Evolutionary conservation across 1,140 invertebrate genomes (phyloP).

Genomic region (Listronotus bonariensis): DNA sequence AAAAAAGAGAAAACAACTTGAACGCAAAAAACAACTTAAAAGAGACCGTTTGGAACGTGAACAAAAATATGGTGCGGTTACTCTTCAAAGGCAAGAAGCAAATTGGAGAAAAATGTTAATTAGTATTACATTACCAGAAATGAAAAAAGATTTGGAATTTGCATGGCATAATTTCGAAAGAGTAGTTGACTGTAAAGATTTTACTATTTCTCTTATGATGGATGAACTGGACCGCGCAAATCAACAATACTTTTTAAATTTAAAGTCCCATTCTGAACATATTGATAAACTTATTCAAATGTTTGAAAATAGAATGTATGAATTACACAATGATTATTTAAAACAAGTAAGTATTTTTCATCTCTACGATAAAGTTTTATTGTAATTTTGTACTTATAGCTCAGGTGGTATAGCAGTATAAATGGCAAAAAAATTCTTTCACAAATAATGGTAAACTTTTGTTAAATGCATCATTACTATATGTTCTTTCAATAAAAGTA

Average conservation of each 20-base stretch:
- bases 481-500: too few species aligned
- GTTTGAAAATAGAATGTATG: conserved; percentile 42
- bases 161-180: conserved; percentile 50
- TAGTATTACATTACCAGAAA: conserved; percentile 41
- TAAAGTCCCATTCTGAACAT: conserved; percentile 43
- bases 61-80: conserved; percentile 42
- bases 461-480: too few species aligned
- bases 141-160: conserved; percentile 46
- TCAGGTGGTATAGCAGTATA: too few species aligned
- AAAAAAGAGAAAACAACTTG: conserved; percentile 37
- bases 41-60: conserved; percentile 43
- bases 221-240: conserved; percentile 47
- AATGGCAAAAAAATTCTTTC: too few species aligned
- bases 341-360: conserved; percentile 22
- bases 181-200: conserved; percentile 50
- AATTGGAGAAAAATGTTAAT: conserved; percentile 50
- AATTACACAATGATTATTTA: conserved; percentile 37
- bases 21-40: conserved; percentile 40
- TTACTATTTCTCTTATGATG: conserved; percentile 49
- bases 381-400: too few species aligned
- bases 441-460: too few species aligned
- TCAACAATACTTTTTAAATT: conserved; percentile 45
- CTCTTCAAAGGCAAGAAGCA: conserved; percentile 44
- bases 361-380: neutral
- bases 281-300: conserved; percentile 46